Base-by-base conservation (phyloP, 2,888 invertebrate genomes). In the Neoitamus cyanurus region DNA sequence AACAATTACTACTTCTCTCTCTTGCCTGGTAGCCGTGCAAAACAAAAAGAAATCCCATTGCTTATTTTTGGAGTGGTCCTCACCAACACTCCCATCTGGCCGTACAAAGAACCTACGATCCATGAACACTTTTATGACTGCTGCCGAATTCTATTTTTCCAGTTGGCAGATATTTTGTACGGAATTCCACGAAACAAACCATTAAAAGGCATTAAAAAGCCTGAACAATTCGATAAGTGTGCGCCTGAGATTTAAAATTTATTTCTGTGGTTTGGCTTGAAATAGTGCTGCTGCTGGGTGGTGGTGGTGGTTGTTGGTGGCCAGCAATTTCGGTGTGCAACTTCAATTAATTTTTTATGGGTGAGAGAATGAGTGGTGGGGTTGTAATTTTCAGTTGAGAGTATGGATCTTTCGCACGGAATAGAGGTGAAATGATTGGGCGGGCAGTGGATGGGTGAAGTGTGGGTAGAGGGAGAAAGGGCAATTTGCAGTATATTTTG, bases 141-240 rank as follows among this genome's bases (percentile, higher is more conserved):
- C 58, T 58, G 15, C 58, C 58, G 58, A 58, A 25, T 58, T 58
- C 58, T 58, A 58, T 58, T 58, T 58, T 58, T 58, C 58, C 58
- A 58, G 58, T 58, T 58, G 58, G 58, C 58, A 58, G 20, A 58
- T 11, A 58, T 58, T 58, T 58, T 58, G 20, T 58, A 42, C 42
- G 58, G 58, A 58, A 25, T 58, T 58, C 9, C 58, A 58, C 20
- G 58, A 58, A 58, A 25, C 58, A 58, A 58, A 58, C 58, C 58
- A 58, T 58, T 58, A 58, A 58, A 58, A 58, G 25, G 58, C 58
- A 58, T 58, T 58, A 58, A 58, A 58, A 58, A 58, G 58, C 58
- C 15, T 58, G 58, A 58, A 58, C 58, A 58, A 58, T 58, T 58
- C 58, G 58, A 58, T 58, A 58, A 58, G 58, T 58, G 58, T 58